Conservation (phyloP, 2,888 invertebrate species). For the Tetragonula carbonaria region DNA sequence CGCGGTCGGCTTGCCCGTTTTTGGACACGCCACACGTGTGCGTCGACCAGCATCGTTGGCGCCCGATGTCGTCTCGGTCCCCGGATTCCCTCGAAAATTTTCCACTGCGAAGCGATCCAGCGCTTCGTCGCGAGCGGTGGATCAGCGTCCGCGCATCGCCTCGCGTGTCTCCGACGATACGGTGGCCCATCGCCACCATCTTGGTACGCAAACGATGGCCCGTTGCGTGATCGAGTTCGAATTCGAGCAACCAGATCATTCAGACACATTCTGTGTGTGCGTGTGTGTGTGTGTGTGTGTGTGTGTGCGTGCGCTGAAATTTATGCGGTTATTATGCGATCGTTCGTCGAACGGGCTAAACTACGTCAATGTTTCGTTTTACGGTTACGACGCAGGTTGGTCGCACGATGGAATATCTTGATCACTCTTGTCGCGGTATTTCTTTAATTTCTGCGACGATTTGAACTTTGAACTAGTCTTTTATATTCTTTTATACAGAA, state of each 20-base stretch:
- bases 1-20: constrained; percentile 49
- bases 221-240: constrained; percentile 37
- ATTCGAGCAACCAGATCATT: constrained; percentile 11
- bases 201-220: neutral
- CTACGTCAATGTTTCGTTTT: constrained; percentile 8
- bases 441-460: too few relatives aligned
- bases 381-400: neutral
- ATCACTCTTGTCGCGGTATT: too few relatives aligned
- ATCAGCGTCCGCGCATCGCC: too few relatives aligned
- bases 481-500: too few relatives aligned
- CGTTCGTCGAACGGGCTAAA: neutral
- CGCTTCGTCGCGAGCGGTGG: neutral
- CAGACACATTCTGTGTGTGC: constrained; percentile 1
- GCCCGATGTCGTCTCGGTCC: neutral
- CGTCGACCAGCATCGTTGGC: neutral
- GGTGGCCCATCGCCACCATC: too few relatives aligned
- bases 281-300: neutral
- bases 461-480: too few relatives aligned
- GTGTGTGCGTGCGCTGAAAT: constrained; percentile 28
- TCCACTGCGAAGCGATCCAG: neutral
- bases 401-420: neutral
- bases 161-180: constrained; percentile 37
- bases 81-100: constrained; percentile 39
- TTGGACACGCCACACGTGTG: constrained; percentile 36
- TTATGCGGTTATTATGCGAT: constrained; percentile 40